Conservation (phyloP, 2,888 invertebrate species). For the Cataglyphis livida region DNA sequence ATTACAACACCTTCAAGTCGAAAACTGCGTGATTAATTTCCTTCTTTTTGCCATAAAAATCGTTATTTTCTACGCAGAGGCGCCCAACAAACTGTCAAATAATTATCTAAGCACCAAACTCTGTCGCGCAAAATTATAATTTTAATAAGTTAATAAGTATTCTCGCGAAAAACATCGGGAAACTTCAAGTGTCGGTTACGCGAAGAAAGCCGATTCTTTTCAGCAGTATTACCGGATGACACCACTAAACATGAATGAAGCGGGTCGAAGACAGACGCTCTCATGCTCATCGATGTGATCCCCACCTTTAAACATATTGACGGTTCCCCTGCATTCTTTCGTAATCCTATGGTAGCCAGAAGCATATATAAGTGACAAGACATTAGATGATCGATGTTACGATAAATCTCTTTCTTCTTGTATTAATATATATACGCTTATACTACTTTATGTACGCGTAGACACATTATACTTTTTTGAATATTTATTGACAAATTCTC, state of each 20-base stretch:
- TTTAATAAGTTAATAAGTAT: neutral
- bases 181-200: neutral
- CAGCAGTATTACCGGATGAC: constrained; percentile 61
- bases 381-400: constrained; percentile 3
- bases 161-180: neutral
- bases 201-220: constrained; percentile 19
- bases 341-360: constrained; percentile 63
- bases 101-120: constrained; percentile 1
- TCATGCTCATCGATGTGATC: constrained; percentile 67
- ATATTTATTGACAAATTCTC: constrained; percentile 11
- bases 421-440: constrained; percentile 23
- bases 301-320: constrained; percentile 70
- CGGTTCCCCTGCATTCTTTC: constrained; percentile 67
- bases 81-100: neutral
- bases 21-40: neutral
- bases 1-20: neutral
- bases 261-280: constrained; percentile 62
- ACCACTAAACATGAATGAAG: constrained; percentile 76
- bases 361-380: constrained; percentile 71
- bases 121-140: neutral
- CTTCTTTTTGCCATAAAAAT: neutral
- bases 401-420: neutral
- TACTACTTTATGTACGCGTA: neutral
- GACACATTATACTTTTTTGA: neutral
- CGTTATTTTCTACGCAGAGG: neutral